Evolutionary conservation across 2,797 vertebrate species (phyloP).

Genomic region (Anomalospiza imberbis): DNA sequence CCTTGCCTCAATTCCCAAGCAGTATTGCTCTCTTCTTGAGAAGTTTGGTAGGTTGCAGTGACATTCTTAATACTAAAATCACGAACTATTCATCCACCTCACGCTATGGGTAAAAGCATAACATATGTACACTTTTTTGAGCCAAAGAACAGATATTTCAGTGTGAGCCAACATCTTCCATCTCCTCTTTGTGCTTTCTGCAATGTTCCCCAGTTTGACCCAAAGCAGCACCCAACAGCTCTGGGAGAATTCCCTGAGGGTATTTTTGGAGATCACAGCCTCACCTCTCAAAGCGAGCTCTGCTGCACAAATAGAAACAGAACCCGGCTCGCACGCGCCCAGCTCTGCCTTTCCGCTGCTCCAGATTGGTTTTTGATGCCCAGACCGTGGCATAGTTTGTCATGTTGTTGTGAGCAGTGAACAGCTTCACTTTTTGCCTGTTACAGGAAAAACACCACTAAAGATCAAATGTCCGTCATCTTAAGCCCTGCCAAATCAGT

Average conservation of each 20-base stretch:
- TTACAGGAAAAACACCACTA: neutral
- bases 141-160: neutral
- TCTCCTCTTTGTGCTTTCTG: neutral
- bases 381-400: slow-evolving; percentile 97
- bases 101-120: neutral
- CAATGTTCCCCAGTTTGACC: neutral
- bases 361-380: slow-evolving; percentile 96
- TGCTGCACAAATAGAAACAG: slow-evolving; percentile 93
- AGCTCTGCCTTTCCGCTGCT: slow-evolving; percentile 92
- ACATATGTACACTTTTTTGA: neutral
- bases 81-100: neutral
- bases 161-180: neutral
- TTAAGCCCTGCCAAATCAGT: neutral
- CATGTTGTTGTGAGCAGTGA: slow-evolving; percentile 98
- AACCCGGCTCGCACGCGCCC: slow-evolving; percentile 89
- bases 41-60: neutral
- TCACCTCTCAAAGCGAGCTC: slow-evolving; percentile 86
- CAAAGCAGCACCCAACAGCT: neutral
- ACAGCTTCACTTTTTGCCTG: slow-evolving; percentile 97
- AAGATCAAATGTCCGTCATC: neutral
- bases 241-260: neutral
- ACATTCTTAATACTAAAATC: neutral
- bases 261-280: neutral
- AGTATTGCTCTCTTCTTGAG: neutral
- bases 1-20: neutral